These are phyloP conservation scores for Sebastes reedi DNA, from an alignment of 2,797 vertebrate species.

Conservation along the genomic window DNA sequence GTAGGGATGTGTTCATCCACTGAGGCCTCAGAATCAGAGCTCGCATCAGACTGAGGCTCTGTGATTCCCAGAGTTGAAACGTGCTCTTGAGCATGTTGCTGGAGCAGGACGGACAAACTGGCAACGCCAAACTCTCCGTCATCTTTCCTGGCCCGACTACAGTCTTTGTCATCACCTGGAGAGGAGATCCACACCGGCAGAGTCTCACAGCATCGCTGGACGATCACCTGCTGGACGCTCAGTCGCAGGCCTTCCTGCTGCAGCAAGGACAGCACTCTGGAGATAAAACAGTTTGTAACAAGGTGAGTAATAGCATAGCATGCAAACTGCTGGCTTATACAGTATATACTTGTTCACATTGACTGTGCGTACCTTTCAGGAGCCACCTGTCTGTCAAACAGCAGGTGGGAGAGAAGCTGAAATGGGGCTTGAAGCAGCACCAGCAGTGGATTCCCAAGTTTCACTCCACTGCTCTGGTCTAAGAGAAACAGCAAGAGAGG, in stretches of 20 bases:
- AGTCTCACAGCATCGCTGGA: conserved; percentile 90
- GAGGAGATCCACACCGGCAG: conserved; percentile 83
- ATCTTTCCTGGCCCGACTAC: neutral
- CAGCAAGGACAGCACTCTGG: conserved; percentile 87
- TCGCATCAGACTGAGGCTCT: conserved; percentile 52
- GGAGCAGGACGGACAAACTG: conserved; percentile 79
- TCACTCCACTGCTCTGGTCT: conserved; percentile 86
- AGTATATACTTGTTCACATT: neutral
- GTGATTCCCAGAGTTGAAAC: conserved; percentile 74
- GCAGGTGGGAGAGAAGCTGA: conserved; percentile 90
- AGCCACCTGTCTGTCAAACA: conserved; percentile 93
- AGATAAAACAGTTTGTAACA: neutral
- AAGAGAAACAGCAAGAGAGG: conserved; percentile 21
- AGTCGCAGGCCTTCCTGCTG: conserved; percentile 86
- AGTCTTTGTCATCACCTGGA: conserved; percentile 19
- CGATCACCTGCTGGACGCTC: conserved; percentile 91
- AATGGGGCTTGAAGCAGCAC: conserved; percentile 90
- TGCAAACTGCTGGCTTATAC: neutral
- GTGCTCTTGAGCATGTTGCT: conserved; percentile 75
- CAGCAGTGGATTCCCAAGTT: conserved; percentile 93
- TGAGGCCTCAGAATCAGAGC: conserved; percentile 73
- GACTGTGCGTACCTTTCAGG: conserved; percentile 89
- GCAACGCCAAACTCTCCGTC: conserved; percentile 69
- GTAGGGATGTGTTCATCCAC: conserved; percentile 63
- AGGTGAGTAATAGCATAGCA: neutral